phyloP scores from a whole-genome alignment of 2,888 invertebrate genomes.

The Mayetiola destructor region DNA sequence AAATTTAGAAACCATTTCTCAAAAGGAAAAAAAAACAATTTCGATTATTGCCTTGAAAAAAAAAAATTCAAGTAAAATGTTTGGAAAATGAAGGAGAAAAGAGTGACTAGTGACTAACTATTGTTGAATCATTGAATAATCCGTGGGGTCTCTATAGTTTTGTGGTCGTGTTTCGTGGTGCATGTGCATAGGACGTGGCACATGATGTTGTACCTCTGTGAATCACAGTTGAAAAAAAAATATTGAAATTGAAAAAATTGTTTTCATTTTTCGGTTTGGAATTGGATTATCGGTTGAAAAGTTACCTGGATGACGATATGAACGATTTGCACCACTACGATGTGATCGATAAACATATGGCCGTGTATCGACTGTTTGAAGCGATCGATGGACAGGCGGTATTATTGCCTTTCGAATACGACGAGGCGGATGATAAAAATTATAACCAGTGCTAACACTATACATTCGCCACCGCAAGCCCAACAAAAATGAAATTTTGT shows the following conservation, averaged over 20 bases:
- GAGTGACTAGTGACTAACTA: too few relatives aligned
- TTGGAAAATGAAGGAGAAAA: too few relatives aligned
- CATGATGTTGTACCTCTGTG: not conserved
- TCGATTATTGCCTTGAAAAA: too few relatives aligned
- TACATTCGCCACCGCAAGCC: slow-evolving; percentile 46
- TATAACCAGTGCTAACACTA: slow-evolving; percentile 42
- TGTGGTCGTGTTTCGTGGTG: slow-evolving; percentile 13
- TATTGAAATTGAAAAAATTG: not conserved
- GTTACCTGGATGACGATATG: not conserved
- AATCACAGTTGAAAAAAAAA: not conserved
- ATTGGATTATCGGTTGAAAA: not conserved
- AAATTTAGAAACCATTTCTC: too few relatives aligned
- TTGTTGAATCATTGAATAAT: not conserved
- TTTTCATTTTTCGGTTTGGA: not conserved
- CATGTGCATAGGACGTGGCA: not conserved
- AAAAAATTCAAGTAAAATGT: too few relatives aligned
- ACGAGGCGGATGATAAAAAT: slow-evolving; percentile 36
- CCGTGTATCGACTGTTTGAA: slow-evolving; percentile 40
- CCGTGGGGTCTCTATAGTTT: not conserved
- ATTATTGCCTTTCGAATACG: slow-evolving; percentile 48
- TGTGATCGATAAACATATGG: slow-evolving; percentile 21
- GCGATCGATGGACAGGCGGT: slow-evolving; percentile 55
- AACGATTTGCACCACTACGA: slow-evolving; percentile 15
- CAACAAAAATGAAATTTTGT: not conserved
- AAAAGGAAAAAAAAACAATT: too few relatives aligned